A percentile compares a stretch with the other conserved stretches of the same genome.
Evolutionary conservation across 2,888 invertebrate species (phyloP).

Genomic region (Cepaea hortensis): DNA sequence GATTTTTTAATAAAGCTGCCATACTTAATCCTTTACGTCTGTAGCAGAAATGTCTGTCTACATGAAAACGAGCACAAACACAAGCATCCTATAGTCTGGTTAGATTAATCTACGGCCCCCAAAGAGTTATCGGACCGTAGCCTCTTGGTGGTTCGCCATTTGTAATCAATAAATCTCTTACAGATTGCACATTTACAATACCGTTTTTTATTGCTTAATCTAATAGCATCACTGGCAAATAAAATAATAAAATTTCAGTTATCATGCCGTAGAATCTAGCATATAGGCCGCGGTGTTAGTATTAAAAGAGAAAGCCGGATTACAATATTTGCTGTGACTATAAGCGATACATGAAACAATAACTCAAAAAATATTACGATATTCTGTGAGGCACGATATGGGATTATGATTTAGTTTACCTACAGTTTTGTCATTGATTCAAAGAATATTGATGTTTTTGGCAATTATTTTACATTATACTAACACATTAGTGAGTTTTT

Average conservation of each 20-base stretch:
- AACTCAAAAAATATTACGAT: constrained; percentile 9
- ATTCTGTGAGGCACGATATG: not conserved
- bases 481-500: too few relatives aligned
- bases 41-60: not conserved
- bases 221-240: not conserved
- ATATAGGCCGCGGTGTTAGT: not conserved
- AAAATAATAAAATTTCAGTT: not conserved
- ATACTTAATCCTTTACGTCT: constrained; percentile 48
- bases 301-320: not conserved
- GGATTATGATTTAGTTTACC: too few relatives aligned
- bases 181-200: constrained; percentile 1
- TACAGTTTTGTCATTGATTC: too few relatives aligned
- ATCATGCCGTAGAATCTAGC: not conserved
- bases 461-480: too few relatives aligned
- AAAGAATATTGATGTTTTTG: too few relatives aligned
- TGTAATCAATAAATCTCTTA: constrained; percentile 47
- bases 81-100: not conserved
- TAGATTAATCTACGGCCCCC: constrained; percentile 5
- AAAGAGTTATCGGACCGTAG: constrained; percentile 41
- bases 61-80: not conserved
- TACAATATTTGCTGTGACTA: not conserved
- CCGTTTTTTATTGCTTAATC: not conserved
- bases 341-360: constrained; percentile 24
- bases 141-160: constrained; percentile 38
- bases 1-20: constrained; percentile 68